phyloP scores from a whole-genome alignment of 2,888 invertebrate species.

The Bugula neritina region DNA sequence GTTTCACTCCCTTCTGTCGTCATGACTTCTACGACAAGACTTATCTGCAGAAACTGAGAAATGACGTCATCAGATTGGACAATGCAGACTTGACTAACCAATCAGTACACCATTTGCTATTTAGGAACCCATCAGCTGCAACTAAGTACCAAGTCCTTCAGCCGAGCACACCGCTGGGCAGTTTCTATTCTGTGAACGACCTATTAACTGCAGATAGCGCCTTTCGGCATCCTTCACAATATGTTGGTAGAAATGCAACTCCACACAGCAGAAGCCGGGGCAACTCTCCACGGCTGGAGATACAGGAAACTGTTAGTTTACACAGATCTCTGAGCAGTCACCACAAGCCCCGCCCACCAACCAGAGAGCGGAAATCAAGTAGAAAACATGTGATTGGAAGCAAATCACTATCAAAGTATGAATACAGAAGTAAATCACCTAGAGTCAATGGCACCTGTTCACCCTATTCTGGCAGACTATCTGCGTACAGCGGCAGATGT shows the following conservation, averaged over 20 bases:
- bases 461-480: too few relatives aligned
- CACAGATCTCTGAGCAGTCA: background rate
- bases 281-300: background rate
- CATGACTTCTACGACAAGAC: constrained; percentile 25
- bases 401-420: background rate
- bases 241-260: background rate
- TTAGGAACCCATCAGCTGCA: background rate
- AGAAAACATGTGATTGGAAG: background rate
- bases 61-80: constrained; percentile 4
- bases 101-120: background rate
- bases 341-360: background rate
- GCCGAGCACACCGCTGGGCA: background rate
- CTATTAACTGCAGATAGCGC: background rate
- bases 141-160: background rate
- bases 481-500: too few relatives aligned
- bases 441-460: too few relatives aligned
- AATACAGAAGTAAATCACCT: background rate
- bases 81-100: background rate
- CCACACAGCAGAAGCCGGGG: background rate
- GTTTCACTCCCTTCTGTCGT: constrained; percentile 10
- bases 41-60: constrained; percentile 8
- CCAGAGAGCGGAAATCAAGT: background rate
- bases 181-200: background rate
- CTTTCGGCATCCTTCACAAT: background rate
- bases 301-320: background rate